Evolutionary conservation across 2,113 vertebrate species (phyloP).

Genomic region (Periophthalmodon schlosseri): DNA sequence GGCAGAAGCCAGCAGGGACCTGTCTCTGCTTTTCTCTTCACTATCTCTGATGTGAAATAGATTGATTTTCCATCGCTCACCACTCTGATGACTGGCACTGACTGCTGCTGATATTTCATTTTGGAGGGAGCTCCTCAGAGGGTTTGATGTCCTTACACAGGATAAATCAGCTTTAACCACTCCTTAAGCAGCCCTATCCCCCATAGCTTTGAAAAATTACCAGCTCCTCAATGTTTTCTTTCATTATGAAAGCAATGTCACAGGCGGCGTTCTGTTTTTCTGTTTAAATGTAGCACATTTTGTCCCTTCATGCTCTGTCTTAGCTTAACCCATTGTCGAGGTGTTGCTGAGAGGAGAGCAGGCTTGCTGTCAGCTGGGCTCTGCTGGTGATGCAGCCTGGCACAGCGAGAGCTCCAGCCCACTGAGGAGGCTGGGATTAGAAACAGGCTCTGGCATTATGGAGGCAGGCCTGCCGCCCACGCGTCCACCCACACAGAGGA

Average conservation of each 20-base stretch:
- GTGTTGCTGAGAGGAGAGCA: constrained; percentile 59
- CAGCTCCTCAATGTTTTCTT: constrained; percentile 22
- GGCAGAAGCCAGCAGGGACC: constrained; percentile 49
- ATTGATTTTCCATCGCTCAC: constrained; percentile 78
- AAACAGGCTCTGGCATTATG: constrained; percentile 69
- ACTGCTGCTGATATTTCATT: constrained; percentile 77
- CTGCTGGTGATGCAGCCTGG: constrained; percentile 68
- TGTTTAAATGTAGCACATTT: constrained; percentile 17
- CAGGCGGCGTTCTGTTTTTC: constrained; percentile 10
- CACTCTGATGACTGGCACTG: constrained; percentile 74
- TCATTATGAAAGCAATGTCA: constrained; percentile 15
- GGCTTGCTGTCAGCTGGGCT: constrained; percentile 65
- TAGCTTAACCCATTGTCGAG: constrained; percentile 42
- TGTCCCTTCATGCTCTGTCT: constrained; percentile 12
- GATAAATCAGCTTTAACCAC: constrained; percentile 75
- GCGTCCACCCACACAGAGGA: constrained; percentile 63
- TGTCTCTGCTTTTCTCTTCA: constrained; percentile 50
- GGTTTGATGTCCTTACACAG: constrained; percentile 58
- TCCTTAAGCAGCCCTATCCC: constrained; percentile 40
- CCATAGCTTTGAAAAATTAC: constrained; percentile 17
- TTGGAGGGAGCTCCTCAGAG: constrained; percentile 70
- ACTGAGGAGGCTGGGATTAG: constrained; percentile 72
- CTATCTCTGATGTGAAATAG: constrained; percentile 72
- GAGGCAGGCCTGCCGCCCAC: constrained; percentile 66
- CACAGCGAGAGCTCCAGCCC: constrained; percentile 65